A percentile compares a stretch with the other conserved stretches of the same genome.
Evolutionary conservation across 2,797 vertebrate genomes (phyloP).

Genomic region (Ctenosaura bakeri): DNA sequence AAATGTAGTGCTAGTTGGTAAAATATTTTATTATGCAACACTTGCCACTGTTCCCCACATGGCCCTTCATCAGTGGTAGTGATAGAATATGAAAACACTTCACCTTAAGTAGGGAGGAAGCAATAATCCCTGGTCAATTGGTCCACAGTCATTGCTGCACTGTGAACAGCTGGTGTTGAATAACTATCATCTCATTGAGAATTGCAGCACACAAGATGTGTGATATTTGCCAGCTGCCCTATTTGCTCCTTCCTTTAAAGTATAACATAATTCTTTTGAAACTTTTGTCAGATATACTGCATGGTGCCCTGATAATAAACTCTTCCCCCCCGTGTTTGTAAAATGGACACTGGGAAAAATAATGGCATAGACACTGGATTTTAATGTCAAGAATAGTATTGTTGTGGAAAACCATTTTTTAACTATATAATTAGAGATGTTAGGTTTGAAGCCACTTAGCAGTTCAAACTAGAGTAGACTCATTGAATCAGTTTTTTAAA

Average conservation of each 20-base stretch:
- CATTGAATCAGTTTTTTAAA: too few relatives aligned
- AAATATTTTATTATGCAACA: slow-evolving; percentile 41
- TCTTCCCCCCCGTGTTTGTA: too few relatives aligned
- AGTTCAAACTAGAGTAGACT: too few relatives aligned
- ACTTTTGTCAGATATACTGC: neutral
- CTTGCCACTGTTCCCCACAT: slow-evolving; percentile 29
- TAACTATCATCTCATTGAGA: slow-evolving; percentile 53
- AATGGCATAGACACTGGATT: neutral
- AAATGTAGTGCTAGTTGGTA: slow-evolving; percentile 10
- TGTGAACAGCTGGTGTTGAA: slow-evolving; percentile 71
- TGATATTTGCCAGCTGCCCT: slow-evolving; percentile 59
- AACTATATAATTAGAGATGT: neutral
- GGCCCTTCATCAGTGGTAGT: slow-evolving; percentile 59
- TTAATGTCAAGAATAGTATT: neutral
- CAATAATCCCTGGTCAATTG: slow-evolving; percentile 65
- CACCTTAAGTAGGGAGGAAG: slow-evolving; percentile 64
- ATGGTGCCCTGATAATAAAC: neutral
- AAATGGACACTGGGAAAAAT: neutral
- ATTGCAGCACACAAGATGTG: slow-evolving; percentile 43
- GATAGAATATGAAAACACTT: slow-evolving; percentile 65
- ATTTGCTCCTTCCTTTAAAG: slow-evolving; percentile 40
- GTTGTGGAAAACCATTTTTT: neutral
- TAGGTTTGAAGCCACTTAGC: neutral
- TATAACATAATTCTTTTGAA: slow-evolving; percentile 37
- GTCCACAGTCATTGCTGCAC: slow-evolving; percentile 57